Percentiles rank a stretch among this genome's conserved stretches.
phyloP scores from a whole-genome alignment of 2,113 vertebrate species.

The Melanerpes aurifrons region DNA sequence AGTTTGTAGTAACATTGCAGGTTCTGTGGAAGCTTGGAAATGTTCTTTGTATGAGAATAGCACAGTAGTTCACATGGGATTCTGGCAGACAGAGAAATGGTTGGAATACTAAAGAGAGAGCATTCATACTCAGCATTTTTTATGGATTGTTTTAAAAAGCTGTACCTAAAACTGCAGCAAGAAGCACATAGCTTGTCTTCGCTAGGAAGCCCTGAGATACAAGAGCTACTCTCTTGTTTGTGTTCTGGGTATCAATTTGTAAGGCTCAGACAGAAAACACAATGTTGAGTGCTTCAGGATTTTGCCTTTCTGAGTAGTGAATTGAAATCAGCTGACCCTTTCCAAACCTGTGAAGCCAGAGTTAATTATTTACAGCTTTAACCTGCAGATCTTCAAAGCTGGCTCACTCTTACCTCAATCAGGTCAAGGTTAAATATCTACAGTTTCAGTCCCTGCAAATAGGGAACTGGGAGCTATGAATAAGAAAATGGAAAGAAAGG shows the following conservation, averaged over 20 bases:
- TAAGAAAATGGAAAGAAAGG: background rate
- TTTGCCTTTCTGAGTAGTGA: background rate
- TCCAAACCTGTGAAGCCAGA: background rate
- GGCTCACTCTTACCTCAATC: background rate
- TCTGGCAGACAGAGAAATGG: background rate
- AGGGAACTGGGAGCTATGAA: conserved; percentile 19
- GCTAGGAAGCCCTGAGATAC: background rate
- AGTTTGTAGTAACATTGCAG: background rate
- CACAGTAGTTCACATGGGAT: background rate
- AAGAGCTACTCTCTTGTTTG: background rate
- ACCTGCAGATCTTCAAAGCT: background rate
- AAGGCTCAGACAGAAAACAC: background rate
- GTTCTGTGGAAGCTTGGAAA: background rate
- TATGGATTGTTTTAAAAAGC: background rate
- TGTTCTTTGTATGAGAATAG: background rate
- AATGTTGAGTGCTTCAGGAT: background rate
- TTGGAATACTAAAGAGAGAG: background rate
- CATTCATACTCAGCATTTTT: background rate
- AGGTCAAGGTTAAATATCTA: conserved; percentile 25
- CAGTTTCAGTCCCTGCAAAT: background rate
- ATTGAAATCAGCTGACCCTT: background rate
- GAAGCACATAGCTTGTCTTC: background rate
- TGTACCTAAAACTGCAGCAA: background rate
- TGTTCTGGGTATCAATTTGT: background rate
- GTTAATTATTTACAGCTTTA: conserved; percentile 18